Conservation (phyloP, 2,888 invertebrate genomes). For the Drosophila subquinaria region DNA sequence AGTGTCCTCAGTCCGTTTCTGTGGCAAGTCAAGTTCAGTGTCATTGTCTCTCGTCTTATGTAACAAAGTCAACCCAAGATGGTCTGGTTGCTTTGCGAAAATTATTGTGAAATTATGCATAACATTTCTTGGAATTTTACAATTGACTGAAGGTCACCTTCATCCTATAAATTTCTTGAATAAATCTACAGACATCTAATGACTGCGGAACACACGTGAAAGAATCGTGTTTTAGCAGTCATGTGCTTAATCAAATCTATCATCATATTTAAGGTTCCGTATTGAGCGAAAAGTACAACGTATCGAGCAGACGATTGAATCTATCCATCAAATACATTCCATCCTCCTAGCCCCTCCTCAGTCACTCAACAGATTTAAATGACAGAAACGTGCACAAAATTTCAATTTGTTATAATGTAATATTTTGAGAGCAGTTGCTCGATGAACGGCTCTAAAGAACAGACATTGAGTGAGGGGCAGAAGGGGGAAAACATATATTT, state of each 20-base stretch:
- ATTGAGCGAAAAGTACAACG: slow-evolving; percentile 26
- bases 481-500: slow-evolving; percentile 45
- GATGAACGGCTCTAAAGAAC: slow-evolving; percentile 6
- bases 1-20: background rate
- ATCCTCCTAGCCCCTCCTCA: slow-evolving; percentile 22
- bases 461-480: background rate
- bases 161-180: slow-evolving; percentile 11
- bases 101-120: slow-evolving; percentile 51
- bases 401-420: slow-evolving; percentile 74
- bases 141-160: slow-evolving; percentile 55
- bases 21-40: slow-evolving; percentile 64
- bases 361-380: slow-evolving; percentile 79
- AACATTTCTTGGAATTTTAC: slow-evolving; percentile 36
- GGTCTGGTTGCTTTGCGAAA: slow-evolving; percentile 17
- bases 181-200: slow-evolving; percentile 38
- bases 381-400: slow-evolving; percentile 77
- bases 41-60: slow-evolving; percentile 44
- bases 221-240: slow-evolving; percentile 15
- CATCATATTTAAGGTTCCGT: slow-evolving; percentile 30
- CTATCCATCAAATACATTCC: slow-evolving; percentile 68
- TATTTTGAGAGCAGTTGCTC: slow-evolving; percentile 60
- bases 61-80: slow-evolving; percentile 46
- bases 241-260: slow-evolving; percentile 58
- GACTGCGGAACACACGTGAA: slow-evolving; percentile 23
- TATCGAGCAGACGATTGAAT: slow-evolving; percentile 32